These are phyloP conservation scores for Zalophus californianus DNA, from an alignment of 2,797 vertebrate genomes.

Conservation along the genomic window DNA sequence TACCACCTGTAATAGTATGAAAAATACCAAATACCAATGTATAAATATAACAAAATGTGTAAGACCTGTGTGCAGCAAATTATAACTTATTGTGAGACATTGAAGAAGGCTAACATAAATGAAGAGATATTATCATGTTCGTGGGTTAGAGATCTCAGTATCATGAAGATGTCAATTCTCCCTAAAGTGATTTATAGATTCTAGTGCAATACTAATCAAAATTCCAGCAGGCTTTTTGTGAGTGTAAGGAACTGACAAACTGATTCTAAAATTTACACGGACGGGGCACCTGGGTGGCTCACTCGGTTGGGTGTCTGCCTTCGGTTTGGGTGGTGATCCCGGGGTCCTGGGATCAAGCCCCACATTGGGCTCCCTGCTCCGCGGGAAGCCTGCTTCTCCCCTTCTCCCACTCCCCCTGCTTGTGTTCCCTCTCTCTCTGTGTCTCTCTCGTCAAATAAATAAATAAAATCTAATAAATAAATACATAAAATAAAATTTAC, in stretches of 20 bases:
- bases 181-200: not conserved
- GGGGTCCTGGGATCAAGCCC: too few species aligned
- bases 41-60: not conserved
- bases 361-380: too few species aligned
- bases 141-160: not conserved
- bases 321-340: too few species aligned
- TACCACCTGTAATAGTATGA: not conserved
- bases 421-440: too few species aligned
- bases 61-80: not conserved
- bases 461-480: too few species aligned
- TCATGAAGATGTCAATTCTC: not conserved
- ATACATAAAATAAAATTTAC: not conserved
- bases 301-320: too few species aligned
- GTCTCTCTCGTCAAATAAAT: too few species aligned
- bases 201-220: not conserved
- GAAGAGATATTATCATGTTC: not conserved
- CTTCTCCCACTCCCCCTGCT: too few species aligned
- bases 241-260: not conserved
- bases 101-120: not conserved
- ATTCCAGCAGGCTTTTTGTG: not conserved
- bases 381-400: too few species aligned
- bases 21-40: not conserved
- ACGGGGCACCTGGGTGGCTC: too few species aligned
- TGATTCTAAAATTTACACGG: conserved; percentile 16
- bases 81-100: not conserved